A percentile compares a stretch with the other conserved stretches of the same genome.
Conservation (phyloP, 2,888 invertebrate species). For the Xestia ashworthii region DNA sequence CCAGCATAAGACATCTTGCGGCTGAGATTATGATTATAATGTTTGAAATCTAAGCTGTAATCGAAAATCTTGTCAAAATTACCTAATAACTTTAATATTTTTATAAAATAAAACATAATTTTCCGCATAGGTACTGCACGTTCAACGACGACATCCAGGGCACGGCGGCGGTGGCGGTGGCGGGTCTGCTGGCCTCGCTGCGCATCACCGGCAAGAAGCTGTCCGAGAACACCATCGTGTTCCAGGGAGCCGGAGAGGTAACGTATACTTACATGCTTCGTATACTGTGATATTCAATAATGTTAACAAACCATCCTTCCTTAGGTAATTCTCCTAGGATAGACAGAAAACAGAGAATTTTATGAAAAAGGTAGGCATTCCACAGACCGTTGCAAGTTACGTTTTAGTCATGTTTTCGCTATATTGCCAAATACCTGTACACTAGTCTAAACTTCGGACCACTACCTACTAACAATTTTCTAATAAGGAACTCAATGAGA, state of each 20-base stretch:
- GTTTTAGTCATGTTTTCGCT: neutral
- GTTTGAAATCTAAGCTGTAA: neutral
- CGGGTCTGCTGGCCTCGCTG: constrained; percentile 97
- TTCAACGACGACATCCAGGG: constrained; percentile 99
- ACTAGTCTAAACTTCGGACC: neutral
- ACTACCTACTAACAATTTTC: neutral
- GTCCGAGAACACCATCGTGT: constrained; percentile 96
- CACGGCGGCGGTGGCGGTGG: constrained; percentile 98
- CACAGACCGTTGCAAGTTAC: neutral
- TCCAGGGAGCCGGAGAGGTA: constrained; percentile 99
- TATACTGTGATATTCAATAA: neutral
- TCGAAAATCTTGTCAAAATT: neutral
- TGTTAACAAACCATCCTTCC: neutral
- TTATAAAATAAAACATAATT: neutral
- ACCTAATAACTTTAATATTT: neutral
- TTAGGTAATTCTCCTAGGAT: neutral
- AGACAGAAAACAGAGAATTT: neutral
- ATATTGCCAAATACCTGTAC: neutral
- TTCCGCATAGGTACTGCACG: constrained; percentile 92
- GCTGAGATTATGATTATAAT: neutral
- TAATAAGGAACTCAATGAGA: neutral
- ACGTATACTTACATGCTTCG: neutral
- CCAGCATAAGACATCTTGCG: neutral
- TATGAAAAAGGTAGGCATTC: neutral
- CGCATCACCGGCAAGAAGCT: constrained; percentile 95